Base-by-base conservation (phyloP, 2,797 vertebrate genomes). In the Gambelia wislizenii region DNA sequence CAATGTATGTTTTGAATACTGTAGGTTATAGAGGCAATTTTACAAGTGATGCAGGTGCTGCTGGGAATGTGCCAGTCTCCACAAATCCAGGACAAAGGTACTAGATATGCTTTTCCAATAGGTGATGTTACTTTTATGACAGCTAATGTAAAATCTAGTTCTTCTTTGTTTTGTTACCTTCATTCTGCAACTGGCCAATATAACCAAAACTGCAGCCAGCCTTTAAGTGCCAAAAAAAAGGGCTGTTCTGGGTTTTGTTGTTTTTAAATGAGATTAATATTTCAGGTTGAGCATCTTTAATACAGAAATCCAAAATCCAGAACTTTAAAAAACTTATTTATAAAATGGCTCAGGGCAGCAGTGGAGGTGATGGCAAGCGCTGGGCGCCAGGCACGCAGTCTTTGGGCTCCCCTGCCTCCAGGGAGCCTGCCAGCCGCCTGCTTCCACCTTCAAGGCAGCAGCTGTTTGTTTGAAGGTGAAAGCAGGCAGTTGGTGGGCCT, bases 41-140 rank as follows among this genome's bases (percentile, higher is more conserved):
- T 99, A 93, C 98, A 98, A 93, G 97, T 98, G 91, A 98, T 99
- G 97, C 97, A 98, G 91, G 95, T 98, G 76, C 97, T 99, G 64
- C 96, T 98, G 90, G 98, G 98, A 83, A 98, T 97, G 96, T 99
- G 98, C 95, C 98, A 98, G 96, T 96, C 97, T 27, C 97, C 98
- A 0, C 98, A 98, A 85, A 96, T 95, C 93, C 98, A 98, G 6
- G 98, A 99, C 93, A 99, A 98, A 98, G 98, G 99, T 99, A 97
- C 27, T 86, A 7, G 44, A 82, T 81, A 86, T 85, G 70, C 22
- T 42, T 18, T 85, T 89, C 42, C 44, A 33, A 16, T 89, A 59
- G 10, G 83, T 92, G 0, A 81, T 89, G 0, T 77, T 33, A 75
- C 69, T 90, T 47, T 61, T 83, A 89, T 81, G 64, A 36, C 27